Evolutionary conservation across 1,140 invertebrate genomes (phyloP).

Genomic region (Drosophila elegans): DNA sequence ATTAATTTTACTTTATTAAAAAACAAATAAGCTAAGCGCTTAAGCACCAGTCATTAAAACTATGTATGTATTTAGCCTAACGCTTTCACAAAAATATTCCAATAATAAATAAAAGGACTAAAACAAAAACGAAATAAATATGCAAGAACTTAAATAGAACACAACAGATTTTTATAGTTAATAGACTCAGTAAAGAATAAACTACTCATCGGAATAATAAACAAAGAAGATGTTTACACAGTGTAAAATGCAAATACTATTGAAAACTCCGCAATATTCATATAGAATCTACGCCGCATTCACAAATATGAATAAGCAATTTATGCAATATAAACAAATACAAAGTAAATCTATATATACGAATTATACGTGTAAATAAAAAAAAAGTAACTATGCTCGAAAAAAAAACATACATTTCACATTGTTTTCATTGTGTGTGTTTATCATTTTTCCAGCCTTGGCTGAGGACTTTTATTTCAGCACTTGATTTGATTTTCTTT

Average conservation of each 20-base stretch:
- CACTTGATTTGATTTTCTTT: conserved; percentile 7
- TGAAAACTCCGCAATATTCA: conserved; percentile 66
- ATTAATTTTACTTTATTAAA: conserved; percentile 43
- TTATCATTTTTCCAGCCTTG: conserved; percentile 18
- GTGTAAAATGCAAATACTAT: conserved; percentile 49
- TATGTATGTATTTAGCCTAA: conserved; percentile 72
- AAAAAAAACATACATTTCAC: conserved; percentile 38
- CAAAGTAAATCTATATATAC: conserved; percentile 43
- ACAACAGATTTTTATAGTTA: conserved; percentile 61
- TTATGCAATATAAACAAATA: conserved; percentile 61
- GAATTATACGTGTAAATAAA: conserved; percentile 75
- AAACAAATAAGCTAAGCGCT: conserved; percentile 64
- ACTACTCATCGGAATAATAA: conserved; percentile 65
- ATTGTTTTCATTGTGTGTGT: conserved; percentile 52
- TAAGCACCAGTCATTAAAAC: conserved; percentile 81
- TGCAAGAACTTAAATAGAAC: conserved; percentile 36
- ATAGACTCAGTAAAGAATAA: conserved; percentile 58
- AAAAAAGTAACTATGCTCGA: conserved; percentile 56
- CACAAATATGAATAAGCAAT: conserved; percentile 72
- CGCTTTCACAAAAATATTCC: conserved; percentile 55
- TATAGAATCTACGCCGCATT: conserved; percentile 56
- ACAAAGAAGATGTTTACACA: conserved; percentile 27
- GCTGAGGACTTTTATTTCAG: conserved; percentile 31
- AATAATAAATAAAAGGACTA: conserved; percentile 35
- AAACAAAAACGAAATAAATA: conserved; percentile 26